Conservation (phyloP, 2,797 vertebrate genomes). For the Adrianichthys oophorus region DNA sequence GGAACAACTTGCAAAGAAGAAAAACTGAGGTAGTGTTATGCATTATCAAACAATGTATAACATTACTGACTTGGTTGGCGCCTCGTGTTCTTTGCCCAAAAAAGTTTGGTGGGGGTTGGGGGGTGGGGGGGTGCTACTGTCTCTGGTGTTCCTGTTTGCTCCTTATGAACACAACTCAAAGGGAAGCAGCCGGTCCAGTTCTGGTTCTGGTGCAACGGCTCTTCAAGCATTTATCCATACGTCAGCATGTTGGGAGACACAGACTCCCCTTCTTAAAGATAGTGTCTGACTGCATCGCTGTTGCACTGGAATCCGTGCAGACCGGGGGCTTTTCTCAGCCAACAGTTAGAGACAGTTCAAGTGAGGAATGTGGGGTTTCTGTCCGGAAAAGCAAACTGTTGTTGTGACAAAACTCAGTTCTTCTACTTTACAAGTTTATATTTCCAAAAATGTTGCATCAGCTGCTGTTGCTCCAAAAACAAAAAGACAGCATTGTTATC, state of each 20-base stretch:
- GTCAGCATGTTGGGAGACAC: too few species aligned
- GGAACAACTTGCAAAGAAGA: slow-evolving; percentile 82
- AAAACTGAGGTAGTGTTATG: slow-evolving; percentile 86
- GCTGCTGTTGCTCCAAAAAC: slow-evolving; percentile 6
- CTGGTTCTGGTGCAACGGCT: not conserved
- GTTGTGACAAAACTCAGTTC: slow-evolving; percentile 73
- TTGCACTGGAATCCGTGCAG: not conserved
- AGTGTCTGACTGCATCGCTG: not conserved
- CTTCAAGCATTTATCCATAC: not conserved
- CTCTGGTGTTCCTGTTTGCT: slow-evolving; percentile 11
- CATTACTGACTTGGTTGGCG: slow-evolving; percentile 59
- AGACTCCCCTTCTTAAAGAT: too few species aligned
- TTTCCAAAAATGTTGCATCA: not conserved
- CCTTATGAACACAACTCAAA: slow-evolving; percentile 11
- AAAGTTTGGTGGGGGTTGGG: slow-evolving; percentile 22
- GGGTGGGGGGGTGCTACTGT: slow-evolving; percentile 12
- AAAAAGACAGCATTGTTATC: too few species aligned
- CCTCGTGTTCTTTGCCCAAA: slow-evolving; percentile 38
- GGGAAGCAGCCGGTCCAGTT: slow-evolving; percentile 2
- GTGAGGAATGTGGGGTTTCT: slow-evolving; percentile 8
- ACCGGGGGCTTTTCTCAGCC: not conserved
- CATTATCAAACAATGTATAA: slow-evolving; percentile 78
- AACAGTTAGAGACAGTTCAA: slow-evolving; percentile 14
- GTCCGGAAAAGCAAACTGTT: slow-evolving; percentile 7
- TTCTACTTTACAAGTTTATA: slow-evolving; percentile 75